Evolutionary conservation across 2,113 vertebrate species (phyloP).

Genomic region (Balaeniceps rex): DNA sequence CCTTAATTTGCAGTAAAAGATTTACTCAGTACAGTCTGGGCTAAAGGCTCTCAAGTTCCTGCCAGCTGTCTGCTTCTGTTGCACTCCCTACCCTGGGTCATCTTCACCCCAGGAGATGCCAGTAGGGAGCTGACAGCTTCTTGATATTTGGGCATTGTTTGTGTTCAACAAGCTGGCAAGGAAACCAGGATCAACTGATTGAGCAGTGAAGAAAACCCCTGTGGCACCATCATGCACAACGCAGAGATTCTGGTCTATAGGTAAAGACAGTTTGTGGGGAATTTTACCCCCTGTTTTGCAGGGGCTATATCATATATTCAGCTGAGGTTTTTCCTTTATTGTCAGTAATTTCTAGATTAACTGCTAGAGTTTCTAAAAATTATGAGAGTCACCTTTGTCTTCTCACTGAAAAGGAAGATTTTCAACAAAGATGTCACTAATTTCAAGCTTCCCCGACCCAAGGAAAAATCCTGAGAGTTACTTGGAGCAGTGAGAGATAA

Average conservation of each 20-base stretch:
- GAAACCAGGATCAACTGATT: not conserved
- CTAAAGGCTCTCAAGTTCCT: not conserved
- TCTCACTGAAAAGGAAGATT: not conserved
- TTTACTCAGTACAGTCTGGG: not conserved
- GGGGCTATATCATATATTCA: not conserved
- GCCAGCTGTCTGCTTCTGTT: not conserved
- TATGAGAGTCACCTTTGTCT: not conserved
- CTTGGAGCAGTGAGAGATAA: not conserved
- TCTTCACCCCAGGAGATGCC: not conserved
- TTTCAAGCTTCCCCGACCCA: not conserved
- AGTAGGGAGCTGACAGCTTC: not conserved
- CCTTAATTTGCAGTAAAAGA: not conserved
- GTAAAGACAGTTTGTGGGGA: not conserved
- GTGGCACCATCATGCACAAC: not conserved
- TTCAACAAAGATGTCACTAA: not conserved
- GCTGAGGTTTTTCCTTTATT: not conserved
- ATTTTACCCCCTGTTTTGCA: not conserved
- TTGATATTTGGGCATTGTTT: not conserved
- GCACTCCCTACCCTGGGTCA: not conserved
- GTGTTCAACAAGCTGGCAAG: not conserved
- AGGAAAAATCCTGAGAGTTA: not conserved
- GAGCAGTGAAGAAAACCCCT: not conserved
- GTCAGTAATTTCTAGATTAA: not conserved
- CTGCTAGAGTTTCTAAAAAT: not conserved
- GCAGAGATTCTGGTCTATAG: not conserved